Evolutionary conservation across 2,888 invertebrate genomes (phyloP).

Genomic region (Ceramica pisi): DNA sequence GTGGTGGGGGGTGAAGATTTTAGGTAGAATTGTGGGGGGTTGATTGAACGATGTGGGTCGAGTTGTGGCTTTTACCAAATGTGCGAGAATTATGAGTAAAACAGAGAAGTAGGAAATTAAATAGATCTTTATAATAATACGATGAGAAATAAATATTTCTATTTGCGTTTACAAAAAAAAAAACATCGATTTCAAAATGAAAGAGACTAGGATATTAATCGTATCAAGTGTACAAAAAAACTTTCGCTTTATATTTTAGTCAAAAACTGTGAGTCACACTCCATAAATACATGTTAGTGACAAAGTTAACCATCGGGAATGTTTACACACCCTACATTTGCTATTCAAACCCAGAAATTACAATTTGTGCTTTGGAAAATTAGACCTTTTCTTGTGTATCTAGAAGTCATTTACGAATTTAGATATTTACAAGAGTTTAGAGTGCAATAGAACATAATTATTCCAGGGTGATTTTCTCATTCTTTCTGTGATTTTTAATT

Average conservation of each 20-base stretch:
- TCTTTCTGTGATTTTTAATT: constrained; percentile 40
- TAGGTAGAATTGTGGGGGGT: neutral
- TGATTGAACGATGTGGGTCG: neutral
- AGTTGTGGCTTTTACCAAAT: constrained; percentile 4
- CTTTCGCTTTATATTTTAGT: neutral
- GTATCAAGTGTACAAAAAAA: neutral
- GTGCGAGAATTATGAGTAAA: constrained; percentile 5
- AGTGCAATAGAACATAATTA: constrained; percentile 21
- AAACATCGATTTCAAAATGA: neutral
- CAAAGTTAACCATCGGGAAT: neutral
- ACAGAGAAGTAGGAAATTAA: neutral
- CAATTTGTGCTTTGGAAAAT: constrained; percentile 63
- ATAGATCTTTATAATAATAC: neutral
- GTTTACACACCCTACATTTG: constrained; percentile 44
- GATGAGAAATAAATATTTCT: neutral
- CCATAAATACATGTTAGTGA: neutral
- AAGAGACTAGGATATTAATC: neutral
- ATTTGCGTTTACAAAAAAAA: neutral
- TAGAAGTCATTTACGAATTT: constrained; percentile 5
- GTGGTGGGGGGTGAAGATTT: constrained; percentile 30
- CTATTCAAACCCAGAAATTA: constrained; percentile 47
- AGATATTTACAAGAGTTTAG: constrained; percentile 41
- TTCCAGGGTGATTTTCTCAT: constrained; percentile 34
- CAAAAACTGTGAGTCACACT: neutral
- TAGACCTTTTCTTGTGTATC: constrained; percentile 34